Conservation (phyloP, 1,140 invertebrate genomes). For the Rhysida immarginata region DNA sequence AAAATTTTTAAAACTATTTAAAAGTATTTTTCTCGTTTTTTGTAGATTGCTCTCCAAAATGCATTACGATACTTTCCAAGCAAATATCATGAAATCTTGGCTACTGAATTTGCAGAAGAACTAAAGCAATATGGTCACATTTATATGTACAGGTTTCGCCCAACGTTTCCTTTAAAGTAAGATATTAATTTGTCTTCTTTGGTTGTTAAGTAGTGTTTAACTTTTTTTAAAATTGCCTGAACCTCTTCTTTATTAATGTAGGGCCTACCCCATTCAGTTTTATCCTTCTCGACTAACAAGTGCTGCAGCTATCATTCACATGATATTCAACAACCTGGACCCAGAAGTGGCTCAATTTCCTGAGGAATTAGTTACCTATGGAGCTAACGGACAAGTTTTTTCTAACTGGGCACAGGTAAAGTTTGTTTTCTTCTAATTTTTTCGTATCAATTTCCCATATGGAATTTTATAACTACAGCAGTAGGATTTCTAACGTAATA, state of each 20-base stretch:
- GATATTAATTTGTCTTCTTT: too few relatives aligned
- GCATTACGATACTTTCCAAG: conserved; percentile 46
- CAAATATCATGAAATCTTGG: conserved; percentile 33
- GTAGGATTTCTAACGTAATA: too few relatives aligned
- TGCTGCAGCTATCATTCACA: conserved; percentile 46
- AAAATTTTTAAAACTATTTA: too few relatives aligned
- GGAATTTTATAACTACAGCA: too few relatives aligned
- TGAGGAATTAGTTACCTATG: conserved; percentile 43
- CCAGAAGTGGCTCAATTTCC: conserved; percentile 39
- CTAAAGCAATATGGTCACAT: conserved; percentile 45
- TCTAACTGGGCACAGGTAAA: conserved; percentile 54
- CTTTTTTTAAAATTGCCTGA: neutral
- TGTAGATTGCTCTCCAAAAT: conserved; percentile 41
- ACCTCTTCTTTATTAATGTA: conserved; percentile 19
- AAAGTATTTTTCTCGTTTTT: neutral
- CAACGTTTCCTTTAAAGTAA: conserved; percentile 36
- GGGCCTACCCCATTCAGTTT: conserved; percentile 42
- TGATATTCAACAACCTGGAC: conserved; percentile 53
- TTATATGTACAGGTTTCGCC: conserved; percentile 51
- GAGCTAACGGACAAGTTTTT: conserved; percentile 53
- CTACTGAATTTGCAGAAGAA: conserved; percentile 42
- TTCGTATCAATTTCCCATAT: too few relatives aligned
- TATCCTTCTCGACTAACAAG: conserved; percentile 37
- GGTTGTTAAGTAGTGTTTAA: too few relatives aligned
- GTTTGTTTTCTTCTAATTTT: too few relatives aligned